Conservation (phyloP, 2,888 invertebrate species). For the Leptopterna dolabrata region DNA sequence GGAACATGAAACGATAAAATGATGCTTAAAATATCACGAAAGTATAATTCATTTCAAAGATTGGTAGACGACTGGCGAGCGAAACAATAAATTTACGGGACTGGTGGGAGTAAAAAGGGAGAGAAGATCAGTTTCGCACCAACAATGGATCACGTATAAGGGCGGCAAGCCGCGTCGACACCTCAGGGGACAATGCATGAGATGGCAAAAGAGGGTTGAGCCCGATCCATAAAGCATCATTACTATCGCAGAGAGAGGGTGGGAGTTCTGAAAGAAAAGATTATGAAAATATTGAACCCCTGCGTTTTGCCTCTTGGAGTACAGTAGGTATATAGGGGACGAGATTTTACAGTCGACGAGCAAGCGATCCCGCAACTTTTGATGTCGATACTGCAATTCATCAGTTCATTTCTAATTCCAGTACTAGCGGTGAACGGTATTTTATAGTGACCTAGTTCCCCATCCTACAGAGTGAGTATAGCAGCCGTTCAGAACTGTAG, state of each 20-base stretch:
- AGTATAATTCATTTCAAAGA: background rate
- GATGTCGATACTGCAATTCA: no score
- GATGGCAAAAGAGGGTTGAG: slow-evolving; percentile 22
- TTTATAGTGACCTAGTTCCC: no score
- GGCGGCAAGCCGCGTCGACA: slow-evolving; percentile 19
- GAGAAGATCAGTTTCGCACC: slow-evolving; percentile 1
- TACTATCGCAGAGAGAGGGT: slow-evolving; percentile 19
- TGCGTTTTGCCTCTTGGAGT: background rate
- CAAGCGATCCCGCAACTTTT: no score
- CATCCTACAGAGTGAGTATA: no score
- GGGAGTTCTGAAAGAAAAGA: background rate
- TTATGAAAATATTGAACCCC: background rate
- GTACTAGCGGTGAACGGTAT: no score
- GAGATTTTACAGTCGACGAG: no score
- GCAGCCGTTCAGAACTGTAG: no score
- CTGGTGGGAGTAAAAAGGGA: background rate
- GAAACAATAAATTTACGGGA: background rate
- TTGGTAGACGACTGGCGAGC: background rate
- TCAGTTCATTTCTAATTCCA: no score
- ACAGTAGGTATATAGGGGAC: background rate
- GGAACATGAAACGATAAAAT: no score
- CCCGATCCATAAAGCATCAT: slow-evolving; percentile 35
- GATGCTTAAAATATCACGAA: no score
- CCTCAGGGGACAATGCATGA: slow-evolving; percentile 22
- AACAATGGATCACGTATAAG: slow-evolving; percentile 1